Evolutionary conservation across 2,888 invertebrate species (phyloP).

Genomic region (Saturnia pavonia): DNA sequence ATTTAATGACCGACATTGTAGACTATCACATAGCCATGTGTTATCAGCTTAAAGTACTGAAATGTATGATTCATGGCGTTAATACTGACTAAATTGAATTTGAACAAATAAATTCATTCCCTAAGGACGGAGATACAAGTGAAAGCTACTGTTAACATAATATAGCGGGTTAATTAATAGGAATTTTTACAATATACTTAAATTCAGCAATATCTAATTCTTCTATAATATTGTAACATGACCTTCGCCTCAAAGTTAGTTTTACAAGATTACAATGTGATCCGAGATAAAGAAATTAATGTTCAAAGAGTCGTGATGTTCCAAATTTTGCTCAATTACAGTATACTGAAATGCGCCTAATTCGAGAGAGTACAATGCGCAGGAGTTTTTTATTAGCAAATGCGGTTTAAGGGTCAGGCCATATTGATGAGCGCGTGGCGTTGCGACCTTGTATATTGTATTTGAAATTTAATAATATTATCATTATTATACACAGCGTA

Average conservation of each 20-base stretch:
- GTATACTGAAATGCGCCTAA: slow-evolving; percentile 72
- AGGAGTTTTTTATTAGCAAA: slow-evolving; percentile 79
- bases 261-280: slow-evolving; percentile 53
- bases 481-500: too few relatives aligned
- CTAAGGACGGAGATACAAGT: too few relatives aligned
- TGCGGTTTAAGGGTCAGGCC: slow-evolving; percentile 61
- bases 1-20: too few relatives aligned
- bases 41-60: too few relatives aligned
- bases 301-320: slow-evolving; percentile 60
- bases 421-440: slow-evolving; percentile 33
- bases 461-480: too few relatives aligned
- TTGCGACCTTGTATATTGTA: neutral
- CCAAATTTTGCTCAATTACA: slow-evolving; percentile 72
- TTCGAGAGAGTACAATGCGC: slow-evolving; percentile 69
- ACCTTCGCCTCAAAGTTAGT: slow-evolving; percentile 51
- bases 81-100: too few relatives aligned
- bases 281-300: slow-evolving; percentile 38
- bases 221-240: slow-evolving; percentile 35
- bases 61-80: too few relatives aligned
- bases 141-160: neutral
- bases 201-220: too few relatives aligned
- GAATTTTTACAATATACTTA: too few relatives aligned
- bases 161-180: neutral
- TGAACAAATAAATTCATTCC: too few relatives aligned
- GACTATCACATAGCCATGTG: too few relatives aligned